These are phyloP conservation scores for Diarsia brunnea DNA, from an alignment of 2,888 invertebrate genomes.

Conservation along the genomic window DNA sequence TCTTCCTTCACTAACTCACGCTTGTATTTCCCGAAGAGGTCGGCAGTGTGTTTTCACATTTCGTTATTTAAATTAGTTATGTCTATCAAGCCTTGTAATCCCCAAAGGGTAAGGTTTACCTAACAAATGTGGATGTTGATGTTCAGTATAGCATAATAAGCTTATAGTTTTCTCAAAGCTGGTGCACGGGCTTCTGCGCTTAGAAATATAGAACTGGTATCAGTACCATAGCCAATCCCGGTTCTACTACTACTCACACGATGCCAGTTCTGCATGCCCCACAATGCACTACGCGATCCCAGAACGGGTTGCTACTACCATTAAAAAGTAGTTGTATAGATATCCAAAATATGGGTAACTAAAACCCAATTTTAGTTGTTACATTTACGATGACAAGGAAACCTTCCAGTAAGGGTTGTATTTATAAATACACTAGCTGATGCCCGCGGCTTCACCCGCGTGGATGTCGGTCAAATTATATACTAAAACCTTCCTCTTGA, in stretches of 20 bases:
- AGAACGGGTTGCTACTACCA: not conserved
- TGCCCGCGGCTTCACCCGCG: too few species aligned
- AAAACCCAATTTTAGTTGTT: not conserved
- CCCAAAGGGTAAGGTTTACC: too few species aligned
- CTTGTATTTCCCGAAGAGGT: not conserved
- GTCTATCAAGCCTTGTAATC: too few species aligned
- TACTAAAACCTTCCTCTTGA: too few species aligned
- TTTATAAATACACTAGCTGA: too few species aligned
- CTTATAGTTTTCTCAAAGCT: not conserved
- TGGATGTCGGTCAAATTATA: too few species aligned
- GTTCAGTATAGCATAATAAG: not conserved
- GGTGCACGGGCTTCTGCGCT: not conserved
- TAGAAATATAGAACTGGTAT: not conserved
- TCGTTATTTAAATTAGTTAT: too few species aligned
- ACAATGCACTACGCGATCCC: not conserved
- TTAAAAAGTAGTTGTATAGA: not conserved
- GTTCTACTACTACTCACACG: too few species aligned
- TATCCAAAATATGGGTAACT: not conserved
- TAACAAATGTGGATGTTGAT: too few species aligned
- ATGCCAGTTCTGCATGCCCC: not conserved
- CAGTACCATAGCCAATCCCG: not conserved
- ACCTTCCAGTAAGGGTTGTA: not conserved
- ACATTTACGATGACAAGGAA: not conserved
- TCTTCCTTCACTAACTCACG: slow-evolving; percentile 20
- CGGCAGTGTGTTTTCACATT: not conserved